phyloP scores from a whole-genome alignment of 2,113 vertebrate genomes.

The Alectura lathami region DNA sequence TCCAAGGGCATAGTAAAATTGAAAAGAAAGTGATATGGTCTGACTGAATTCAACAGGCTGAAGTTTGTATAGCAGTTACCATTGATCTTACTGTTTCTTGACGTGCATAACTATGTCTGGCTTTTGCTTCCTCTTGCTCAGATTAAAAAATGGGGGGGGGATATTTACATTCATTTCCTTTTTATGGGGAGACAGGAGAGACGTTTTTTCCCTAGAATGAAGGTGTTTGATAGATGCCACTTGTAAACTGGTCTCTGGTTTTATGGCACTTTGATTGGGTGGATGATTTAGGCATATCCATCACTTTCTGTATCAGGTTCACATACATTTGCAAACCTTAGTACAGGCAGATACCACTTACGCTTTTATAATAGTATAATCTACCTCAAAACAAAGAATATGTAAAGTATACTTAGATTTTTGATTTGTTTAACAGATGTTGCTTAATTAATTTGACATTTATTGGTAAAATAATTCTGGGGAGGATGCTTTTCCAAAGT shows the following conservation, averaged over 20 bases:
- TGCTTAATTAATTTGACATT: background rate
- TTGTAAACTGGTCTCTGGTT: background rate
- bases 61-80: background rate
- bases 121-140: background rate
- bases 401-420: background rate
- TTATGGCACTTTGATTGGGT: background rate
- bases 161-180: too few species aligned
- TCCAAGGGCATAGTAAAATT: background rate
- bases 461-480: background rate
- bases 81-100: background rate
- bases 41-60: background rate
- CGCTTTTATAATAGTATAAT: background rate
- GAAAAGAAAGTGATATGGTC: background rate
- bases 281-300: rapidly evolving
- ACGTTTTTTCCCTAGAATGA: rapidly evolving
- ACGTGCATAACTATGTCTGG: background rate
- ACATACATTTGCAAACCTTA: background rate
- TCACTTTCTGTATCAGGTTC: background rate
- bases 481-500: background rate
- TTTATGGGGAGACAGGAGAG: background rate
- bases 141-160: rapidly evolving
- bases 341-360: background rate
- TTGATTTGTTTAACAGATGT: background rate
- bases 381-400: background rate
- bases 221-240: background rate